These are phyloP conservation scores for Calameuta filiformis DNA, from an alignment of 2,888 invertebrate species.

Conservation along the genomic window DNA sequence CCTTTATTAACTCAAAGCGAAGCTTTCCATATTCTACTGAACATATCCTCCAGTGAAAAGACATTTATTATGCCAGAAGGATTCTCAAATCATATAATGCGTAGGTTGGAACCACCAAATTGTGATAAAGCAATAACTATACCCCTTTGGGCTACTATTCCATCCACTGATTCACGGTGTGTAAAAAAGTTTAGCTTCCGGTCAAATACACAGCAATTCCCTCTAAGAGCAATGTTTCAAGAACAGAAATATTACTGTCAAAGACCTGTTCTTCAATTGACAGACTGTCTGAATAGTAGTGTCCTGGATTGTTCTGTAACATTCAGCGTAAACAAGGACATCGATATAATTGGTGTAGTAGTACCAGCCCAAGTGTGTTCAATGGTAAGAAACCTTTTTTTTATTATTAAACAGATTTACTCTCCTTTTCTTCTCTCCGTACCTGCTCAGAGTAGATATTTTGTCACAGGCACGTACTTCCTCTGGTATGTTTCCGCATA, in stretches of 20 bases:
- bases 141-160: neutral
- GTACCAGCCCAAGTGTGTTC: constrained; percentile 77
- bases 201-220: neutral
- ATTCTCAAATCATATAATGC: constrained; percentile 69
- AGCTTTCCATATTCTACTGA: constrained; percentile 84
- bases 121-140: neutral
- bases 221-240: constrained; percentile 11
- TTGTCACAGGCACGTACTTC: neutral
- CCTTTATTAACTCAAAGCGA: constrained; percentile 80
- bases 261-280: constrained; percentile 74
- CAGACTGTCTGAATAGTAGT: constrained; percentile 80
- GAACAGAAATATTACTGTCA: constrained; percentile 75
- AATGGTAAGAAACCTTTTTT: neutral
- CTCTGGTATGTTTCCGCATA: neutral
- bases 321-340: constrained; percentile 84
- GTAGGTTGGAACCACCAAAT: constrained; percentile 29
- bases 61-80: constrained; percentile 80
- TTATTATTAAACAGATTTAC: neutral
- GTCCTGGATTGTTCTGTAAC: constrained; percentile 83
- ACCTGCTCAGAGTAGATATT: neutral
- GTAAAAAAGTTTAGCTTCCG: neutral
- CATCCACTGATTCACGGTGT: neutral
- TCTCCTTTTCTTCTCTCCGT: neutral
- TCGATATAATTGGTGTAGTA: constrained; percentile 80
- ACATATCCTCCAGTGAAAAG: constrained; percentile 78